These are phyloP conservation scores for Oxystoma pomonae DNA, from an alignment of 2,888 invertebrate species.

Conservation along the genomic window DNA sequence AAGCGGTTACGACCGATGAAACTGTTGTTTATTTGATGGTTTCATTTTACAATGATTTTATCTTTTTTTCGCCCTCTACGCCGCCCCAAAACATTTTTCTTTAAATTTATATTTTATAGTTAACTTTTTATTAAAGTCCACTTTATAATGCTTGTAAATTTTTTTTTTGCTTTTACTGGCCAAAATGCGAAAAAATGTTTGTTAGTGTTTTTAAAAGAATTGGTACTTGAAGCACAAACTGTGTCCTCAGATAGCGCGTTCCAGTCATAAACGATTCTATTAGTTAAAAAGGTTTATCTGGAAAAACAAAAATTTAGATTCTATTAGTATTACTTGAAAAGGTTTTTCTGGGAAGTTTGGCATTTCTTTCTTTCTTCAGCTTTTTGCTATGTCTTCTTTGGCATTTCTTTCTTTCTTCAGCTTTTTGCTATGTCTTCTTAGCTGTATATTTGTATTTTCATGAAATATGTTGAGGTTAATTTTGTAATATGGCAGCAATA, in stretches of 20 bases:
- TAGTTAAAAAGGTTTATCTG: neutral
- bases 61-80: no score
- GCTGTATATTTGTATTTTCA: neutral
- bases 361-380: neutral
- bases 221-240: neutral
- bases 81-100: no score
- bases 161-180: neutral
- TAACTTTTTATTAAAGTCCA: neutral
- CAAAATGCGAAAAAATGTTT: neutral
- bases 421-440: neutral
- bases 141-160: neutral
- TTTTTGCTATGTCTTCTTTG: neutral
- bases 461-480: neutral
- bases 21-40: neutral
- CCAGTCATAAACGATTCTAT: neutral
- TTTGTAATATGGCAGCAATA: neutral
- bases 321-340: no score
- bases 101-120: no score
- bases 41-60: neutral
- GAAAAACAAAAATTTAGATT: no score
- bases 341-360: neutral
- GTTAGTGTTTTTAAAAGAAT: neutral
- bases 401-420: neutral
- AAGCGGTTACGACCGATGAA: neutral
- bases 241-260: neutral